These are phyloP conservation scores for Apocheima hispidaria DNA, from an alignment of 2,888 invertebrate species.

Conservation along the genomic window DNA sequence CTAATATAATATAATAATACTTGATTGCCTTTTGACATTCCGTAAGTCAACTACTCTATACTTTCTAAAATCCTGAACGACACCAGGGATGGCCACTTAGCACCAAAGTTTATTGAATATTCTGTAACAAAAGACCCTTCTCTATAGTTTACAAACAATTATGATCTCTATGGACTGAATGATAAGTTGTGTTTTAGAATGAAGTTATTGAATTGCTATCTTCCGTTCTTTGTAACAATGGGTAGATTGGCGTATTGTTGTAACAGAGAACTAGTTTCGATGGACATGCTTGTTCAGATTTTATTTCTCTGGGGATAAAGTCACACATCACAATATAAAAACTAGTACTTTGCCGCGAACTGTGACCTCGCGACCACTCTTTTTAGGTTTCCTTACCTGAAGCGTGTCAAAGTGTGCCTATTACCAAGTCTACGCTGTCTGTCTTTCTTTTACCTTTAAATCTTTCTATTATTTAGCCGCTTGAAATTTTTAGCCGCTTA, in stretches of 20 bases:
- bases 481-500: too few species aligned
- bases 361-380: too few species aligned
- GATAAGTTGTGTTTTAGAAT: constrained; percentile 3
- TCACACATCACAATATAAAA: too few species aligned
- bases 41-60: neutral
- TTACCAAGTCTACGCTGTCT: too few species aligned
- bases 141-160: neutral
- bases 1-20: too few species aligned
- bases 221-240: constrained; percentile 24
- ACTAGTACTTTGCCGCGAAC: too few species aligned
- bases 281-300: constrained; percentile 2
- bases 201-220: constrained; percentile 16
- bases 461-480: too few species aligned
- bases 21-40: too few species aligned
- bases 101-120: neutral
- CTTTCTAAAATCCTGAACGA: neutral
- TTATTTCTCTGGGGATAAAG: too few species aligned
- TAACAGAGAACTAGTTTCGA: neutral
- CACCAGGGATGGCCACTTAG: constrained; percentile 4
- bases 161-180: neutral
- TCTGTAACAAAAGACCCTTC: constrained; percentile 9
- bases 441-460: too few species aligned
- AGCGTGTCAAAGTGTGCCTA: too few species aligned
- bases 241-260: constrained; percentile 22
- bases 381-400: too few species aligned